Base-by-base conservation (phyloP, 2,113 vertebrate genomes). In the Lampris incognitus region DNA sequence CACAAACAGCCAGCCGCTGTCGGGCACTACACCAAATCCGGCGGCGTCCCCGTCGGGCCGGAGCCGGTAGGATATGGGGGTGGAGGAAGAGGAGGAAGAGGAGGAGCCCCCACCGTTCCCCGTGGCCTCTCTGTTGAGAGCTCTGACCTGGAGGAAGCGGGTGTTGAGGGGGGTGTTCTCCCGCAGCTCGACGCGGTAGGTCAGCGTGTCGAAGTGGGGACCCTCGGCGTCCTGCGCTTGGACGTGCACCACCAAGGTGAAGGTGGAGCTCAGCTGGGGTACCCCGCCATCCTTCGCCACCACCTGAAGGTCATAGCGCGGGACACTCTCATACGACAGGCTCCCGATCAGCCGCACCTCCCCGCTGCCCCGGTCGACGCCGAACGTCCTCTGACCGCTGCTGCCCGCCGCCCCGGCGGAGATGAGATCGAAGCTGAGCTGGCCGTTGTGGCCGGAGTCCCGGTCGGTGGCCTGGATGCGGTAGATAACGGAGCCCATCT, bases 1-100 rank as follows among this genome's bases (percentile, higher is more conserved):
- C 1, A 98, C 95, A 11, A 97, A 98, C 0, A 99, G 93, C 98
- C 98, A 99, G 0, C 98, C 98, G 0, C 94, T 98, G 40, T 97
- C 96, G 0, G 97, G 88, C 72, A 93, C 61, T 0, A 99, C 92
- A 38, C 97, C 96, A 39, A 99, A 99, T 10, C 95, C 96, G 1
- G 94, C 95, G 0, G 96, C 95, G 0, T 97, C 95, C 0, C 96
- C 97, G 0, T 98, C 98, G 0, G 97, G 93, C 1, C 95, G 93
- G 57, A 99, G 86, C 42, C 96, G 94, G 81, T 99, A 99, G 6
- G 92, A 91, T 49, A 95, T 78, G 1, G 83, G 60, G 76, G 92
- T 91, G 0, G 95, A 79, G 0, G 66, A 55, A 9, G 91, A 88
- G 0, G 94, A 81, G 0, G 67, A 84, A 0, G 85, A 85, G 0